Evolutionary conservation across 2,113 vertebrate genomes (phyloP).

Genomic region (Tachycineta bicolor): DNA sequence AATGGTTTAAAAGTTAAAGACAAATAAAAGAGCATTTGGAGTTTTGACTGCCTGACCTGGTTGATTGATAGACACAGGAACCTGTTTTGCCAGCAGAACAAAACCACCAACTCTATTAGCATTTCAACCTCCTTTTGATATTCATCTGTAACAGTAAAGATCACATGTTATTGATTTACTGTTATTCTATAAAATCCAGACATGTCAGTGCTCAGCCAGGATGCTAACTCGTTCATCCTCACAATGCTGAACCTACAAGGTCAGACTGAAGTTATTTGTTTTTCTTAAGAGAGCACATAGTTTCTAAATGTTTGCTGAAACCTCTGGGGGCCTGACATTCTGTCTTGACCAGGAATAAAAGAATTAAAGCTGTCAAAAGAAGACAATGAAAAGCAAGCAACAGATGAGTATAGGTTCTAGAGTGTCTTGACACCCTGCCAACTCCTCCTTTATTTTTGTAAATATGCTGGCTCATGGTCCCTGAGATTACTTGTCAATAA

Average conservation of each 20-base stretch:
- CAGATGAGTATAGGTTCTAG: not conserved
- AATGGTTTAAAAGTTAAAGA: not conserved
- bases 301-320: not conserved
- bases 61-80: not conserved
- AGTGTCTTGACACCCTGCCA: accelerated
- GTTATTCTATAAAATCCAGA: not conserved
- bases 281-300: not conserved
- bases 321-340: not conserved
- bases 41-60: not conserved
- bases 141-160: not conserved
- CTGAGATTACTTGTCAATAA: not conserved
- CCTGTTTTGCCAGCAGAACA: not conserved
- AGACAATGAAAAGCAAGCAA: accelerated
- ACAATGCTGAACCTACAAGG: not conserved
- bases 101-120: not conserved
- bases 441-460: not conserved
- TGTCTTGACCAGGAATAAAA: not conserved
- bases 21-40: not conserved
- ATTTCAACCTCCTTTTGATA: not conserved
- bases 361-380: not conserved
- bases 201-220: not conserved
- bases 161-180: not conserved
- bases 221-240: not conserved
- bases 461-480: not conserved
- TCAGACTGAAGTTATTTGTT: not conserved